Evolutionary conservation across 2,797 vertebrate species (phyloP), one percentile per base, ranked within the genome.

Genomic region (Melanogrammus aeglefinus): DNA sequence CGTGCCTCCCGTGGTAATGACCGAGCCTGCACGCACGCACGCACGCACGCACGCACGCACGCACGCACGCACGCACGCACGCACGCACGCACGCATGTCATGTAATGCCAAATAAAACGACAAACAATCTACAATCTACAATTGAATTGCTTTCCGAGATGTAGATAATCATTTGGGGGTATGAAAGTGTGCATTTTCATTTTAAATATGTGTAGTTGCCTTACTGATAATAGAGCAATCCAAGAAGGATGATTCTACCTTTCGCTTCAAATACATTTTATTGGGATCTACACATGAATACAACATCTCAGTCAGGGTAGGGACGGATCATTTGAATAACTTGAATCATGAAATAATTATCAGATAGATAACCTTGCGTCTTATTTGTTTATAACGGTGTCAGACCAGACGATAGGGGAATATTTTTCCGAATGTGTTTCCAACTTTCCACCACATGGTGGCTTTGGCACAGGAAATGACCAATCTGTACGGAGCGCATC

Each of bases 401-500:
- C 24, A 35, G 12, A 31, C 71, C 18, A 14, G 12, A 63, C n/a
- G 8, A n/a, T 63, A 24, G n/a, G 21, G 57, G 21, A 63, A 63
- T 7, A 63, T n/a, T 1, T 7, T 51, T 18, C 47, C 4, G 5
- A 63, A 63, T 63, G 57, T 63, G n/a, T 63, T 63, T 63, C 57
- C 57, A 2, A n/a, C n/a, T 9, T 4, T 63, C n/a, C 7, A 24
- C 57, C n/a, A n/a, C n/a, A 18, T 63, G 57, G 47, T 57, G 12
- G 18, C 47, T 18, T 63, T 63, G 39, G 18, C 51, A 57, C 18
- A 97, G 96, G 95, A 96, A 77, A 83, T 91, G 0, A 95, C 92
- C 47, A 98, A 98, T 87, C 91, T 97, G 9, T 98, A 98, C 0
- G 96, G 97, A 0, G 94, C 85, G 13, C 96, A 98, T 88, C 96